Percentiles rank a stretch among this genome's conserved stretches.
phyloP scores from a whole-genome alignment of 2,113 vertebrate species.

The Otis tarda region DNA sequence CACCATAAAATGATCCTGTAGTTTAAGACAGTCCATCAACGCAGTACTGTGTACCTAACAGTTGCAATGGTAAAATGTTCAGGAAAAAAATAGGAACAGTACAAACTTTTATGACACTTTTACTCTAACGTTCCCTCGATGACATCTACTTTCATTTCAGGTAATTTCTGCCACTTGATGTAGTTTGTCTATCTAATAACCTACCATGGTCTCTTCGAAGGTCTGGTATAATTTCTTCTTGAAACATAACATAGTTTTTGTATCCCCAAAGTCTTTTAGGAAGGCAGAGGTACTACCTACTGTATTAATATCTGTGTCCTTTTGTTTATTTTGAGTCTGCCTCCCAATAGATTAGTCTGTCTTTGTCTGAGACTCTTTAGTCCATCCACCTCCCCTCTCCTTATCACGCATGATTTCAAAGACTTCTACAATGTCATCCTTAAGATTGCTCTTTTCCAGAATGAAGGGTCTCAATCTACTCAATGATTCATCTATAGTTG shows the following conservation, averaged over 20 bases:
- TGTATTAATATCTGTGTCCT: background rate
- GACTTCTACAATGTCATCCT: background rate
- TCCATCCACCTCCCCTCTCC: background rate
- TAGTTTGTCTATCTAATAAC: background rate
- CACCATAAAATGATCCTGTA: background rate
- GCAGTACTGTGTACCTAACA: background rate
- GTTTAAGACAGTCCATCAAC: background rate
- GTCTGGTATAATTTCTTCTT: background rate
- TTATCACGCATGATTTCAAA: background rate
- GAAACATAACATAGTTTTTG: background rate
- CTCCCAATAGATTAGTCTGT: background rate
- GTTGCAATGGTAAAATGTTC: background rate
- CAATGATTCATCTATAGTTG: background rate
- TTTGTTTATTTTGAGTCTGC: background rate
- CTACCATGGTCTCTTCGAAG: background rate
- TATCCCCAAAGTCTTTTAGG: background rate
- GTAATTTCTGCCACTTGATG: background rate
- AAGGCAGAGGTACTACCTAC: background rate
- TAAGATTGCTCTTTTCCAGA: background rate
- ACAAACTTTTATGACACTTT: background rate
- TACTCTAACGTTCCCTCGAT: background rate
- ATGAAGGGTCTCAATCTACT: background rate
- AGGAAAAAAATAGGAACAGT: background rate
- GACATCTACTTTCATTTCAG: background rate
- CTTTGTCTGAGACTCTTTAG: background rate